Conservation (phyloP, 2,888 invertebrate species). For the Parnassius apollo region DNA sequence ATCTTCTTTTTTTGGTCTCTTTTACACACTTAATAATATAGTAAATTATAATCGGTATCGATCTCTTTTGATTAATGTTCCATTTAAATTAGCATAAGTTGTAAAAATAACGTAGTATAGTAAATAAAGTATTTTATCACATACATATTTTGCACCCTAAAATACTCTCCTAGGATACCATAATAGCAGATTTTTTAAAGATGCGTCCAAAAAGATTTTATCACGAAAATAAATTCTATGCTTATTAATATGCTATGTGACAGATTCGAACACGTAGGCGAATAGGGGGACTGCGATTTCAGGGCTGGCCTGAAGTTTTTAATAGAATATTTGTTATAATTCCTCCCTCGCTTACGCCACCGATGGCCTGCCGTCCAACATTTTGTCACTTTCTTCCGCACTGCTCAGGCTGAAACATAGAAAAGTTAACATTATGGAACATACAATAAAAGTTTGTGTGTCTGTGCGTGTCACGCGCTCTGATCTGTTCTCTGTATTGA, state of each 20-base stretch:
- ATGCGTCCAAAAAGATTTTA: slow-evolving; percentile 20
- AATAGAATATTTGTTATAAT: slow-evolving; percentile 35
- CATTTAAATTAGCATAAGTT: background rate
- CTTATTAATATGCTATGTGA: slow-evolving; percentile 24
- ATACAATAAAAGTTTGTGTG: no score
- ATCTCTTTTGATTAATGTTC: background rate
- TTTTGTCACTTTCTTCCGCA: slow-evolving; percentile 87
- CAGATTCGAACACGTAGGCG: slow-evolving; percentile 27
- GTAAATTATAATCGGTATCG: slow-evolving; percentile 7
- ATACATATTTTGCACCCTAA: background rate
- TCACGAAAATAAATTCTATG: slow-evolving; percentile 26
- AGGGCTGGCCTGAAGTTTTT: slow-evolving; percentile 48
- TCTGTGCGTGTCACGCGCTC: no score
- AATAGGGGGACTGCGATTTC: slow-evolving; percentile 45
- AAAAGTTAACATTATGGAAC: slow-evolving; percentile 28
- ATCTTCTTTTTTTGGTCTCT: no score
- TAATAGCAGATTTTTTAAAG: slow-evolving; percentile 8
- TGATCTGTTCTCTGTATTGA: no score
- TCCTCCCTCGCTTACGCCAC: slow-evolving; percentile 72
- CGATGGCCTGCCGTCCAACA: slow-evolving; percentile 87
- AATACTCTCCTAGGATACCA: slow-evolving; percentile 1
- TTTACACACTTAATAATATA: background rate
- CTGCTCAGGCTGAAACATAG: slow-evolving; percentile 80
- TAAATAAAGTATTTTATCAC: slow-evolving; percentile 17
- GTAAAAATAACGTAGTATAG: background rate